Conservation (phyloP, 2,113 vertebrate genomes). For the Mobula birostris region DNA sequence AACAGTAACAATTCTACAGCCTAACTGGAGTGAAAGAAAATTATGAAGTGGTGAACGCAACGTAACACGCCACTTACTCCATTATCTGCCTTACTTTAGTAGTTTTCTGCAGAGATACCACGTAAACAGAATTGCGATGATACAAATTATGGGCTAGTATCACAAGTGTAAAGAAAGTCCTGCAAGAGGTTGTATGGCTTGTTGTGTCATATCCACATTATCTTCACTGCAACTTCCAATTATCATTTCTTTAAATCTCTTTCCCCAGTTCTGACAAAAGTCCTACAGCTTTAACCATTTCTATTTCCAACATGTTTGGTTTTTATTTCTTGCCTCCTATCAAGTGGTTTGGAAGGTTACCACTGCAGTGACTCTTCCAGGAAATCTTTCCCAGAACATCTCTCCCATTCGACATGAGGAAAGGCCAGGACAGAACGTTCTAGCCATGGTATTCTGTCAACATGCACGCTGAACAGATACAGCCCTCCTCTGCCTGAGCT, state of each 20-base stretch:
- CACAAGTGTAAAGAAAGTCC: background rate
- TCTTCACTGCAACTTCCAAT: no score
- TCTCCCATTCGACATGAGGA: background rate
- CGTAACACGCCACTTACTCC: background rate
- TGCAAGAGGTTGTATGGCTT: background rate
- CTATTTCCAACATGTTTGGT: no score
- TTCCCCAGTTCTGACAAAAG: no score
- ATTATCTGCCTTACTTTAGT: background rate
- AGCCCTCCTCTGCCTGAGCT: background rate
- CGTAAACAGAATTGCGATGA: background rate
- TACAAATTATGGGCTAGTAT: background rate
- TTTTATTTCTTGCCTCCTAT: background rate
- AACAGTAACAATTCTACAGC: no score
- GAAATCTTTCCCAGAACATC: background rate
- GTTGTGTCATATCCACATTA: no score
- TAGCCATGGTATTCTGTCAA: background rate
- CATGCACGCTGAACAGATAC: background rate
- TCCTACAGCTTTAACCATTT: no score
- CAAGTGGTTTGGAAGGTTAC: background rate
- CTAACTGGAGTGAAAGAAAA: background rate
- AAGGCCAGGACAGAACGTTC: background rate
- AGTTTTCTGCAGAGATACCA: background rate
- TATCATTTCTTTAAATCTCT: no score
- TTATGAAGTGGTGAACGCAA: background rate
- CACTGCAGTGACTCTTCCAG: background rate